Conservation (phyloP, 2,797 vertebrate species). For the Atherinosoma microstoma region DNA sequence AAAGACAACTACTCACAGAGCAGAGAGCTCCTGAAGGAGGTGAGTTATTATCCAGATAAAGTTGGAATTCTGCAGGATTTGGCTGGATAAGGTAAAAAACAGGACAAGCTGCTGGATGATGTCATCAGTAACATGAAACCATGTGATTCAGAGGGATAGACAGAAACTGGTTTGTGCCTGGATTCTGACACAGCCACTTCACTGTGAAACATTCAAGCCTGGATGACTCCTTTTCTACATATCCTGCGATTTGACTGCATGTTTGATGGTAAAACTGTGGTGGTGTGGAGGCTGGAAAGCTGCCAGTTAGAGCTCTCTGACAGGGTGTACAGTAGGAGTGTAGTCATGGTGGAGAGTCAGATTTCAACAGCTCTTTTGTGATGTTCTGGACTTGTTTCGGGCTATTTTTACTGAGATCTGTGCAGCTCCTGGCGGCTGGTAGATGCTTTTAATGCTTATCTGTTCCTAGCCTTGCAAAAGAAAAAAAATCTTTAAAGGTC, state of each 20-base stretch:
- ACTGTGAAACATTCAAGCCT: background rate
- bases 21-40: constrained; percentile 90
- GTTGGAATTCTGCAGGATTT: background rate
- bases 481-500: constrained; percentile 17
- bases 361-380: constrained; percentile 20
- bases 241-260: constrained; percentile 4
- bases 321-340: background rate
- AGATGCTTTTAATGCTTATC: background rate
- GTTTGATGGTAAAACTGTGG: background rate
- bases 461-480: constrained; percentile 16
- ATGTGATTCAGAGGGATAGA: constrained; percentile 16
- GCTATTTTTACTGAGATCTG: constrained; percentile 32
- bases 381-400: constrained; percentile 23
- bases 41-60: constrained; percentile 48
- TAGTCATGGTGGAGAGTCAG: constrained; percentile 21
- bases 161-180: background rate
- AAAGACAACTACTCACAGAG: constrained; percentile 93
- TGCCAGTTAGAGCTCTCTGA: constrained; percentile 11
- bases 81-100: background rate
- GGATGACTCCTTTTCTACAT: background rate
- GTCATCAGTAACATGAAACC: background rate
- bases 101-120: background rate
- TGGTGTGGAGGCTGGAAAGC: constrained; percentile 19
- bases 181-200: background rate
- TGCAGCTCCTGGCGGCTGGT: constrained; percentile 15